These are phyloP conservation scores for Pelecanoides urinatrix DNA, from an alignment of 2,113 vertebrate genomes.

Conservation along the genomic window DNA sequence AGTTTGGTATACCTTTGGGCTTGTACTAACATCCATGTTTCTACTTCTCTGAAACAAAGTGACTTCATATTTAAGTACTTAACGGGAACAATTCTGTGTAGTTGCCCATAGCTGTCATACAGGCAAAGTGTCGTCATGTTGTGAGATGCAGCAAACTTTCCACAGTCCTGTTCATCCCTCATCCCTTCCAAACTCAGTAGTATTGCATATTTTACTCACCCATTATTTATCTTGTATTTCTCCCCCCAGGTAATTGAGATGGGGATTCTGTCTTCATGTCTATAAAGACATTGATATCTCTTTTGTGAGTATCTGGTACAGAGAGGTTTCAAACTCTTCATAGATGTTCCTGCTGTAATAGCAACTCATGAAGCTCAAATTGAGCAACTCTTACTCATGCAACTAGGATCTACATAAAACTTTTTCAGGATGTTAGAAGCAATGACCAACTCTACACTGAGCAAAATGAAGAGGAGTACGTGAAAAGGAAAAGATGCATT, in stretches of 20 bases:
- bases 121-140: not conserved
- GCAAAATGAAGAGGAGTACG: not conserved
- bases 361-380: not conserved
- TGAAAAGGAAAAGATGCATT: not conserved
- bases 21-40: not conserved
- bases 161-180: not conserved
- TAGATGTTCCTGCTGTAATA: not conserved
- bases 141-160: not conserved
- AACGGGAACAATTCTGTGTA: not conserved
- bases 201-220: not conserved
- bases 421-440: not conserved
- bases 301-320: not conserved
- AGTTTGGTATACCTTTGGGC: not conserved
- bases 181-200: not conserved
- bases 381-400: not conserved
- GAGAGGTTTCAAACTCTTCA: not conserved
- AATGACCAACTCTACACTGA: not conserved
- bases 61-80: not conserved
- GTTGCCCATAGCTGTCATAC: accelerated
- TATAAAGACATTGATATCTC: not conserved
- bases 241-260: not conserved
- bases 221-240: not conserved
- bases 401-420: not conserved
- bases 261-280: not conserved
- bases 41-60: not conserved